A percentile compares a stretch with the other conserved stretches of the same genome.
Conservation (phyloP, 1,140 invertebrate genomes). For the Neodiprion fabricii region DNA sequence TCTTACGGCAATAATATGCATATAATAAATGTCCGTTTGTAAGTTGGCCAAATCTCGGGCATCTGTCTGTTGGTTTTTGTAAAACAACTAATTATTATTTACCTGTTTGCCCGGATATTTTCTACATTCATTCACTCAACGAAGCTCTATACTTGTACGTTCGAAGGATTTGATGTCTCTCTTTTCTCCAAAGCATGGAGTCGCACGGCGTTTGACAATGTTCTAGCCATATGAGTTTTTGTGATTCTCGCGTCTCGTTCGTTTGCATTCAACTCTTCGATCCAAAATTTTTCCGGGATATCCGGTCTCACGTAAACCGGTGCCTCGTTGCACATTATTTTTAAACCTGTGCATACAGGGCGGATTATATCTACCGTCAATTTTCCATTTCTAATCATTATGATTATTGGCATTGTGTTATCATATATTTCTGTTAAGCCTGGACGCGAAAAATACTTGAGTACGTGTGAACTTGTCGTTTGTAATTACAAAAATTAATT, state of each 20-base stretch:
- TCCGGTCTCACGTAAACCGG: slow-evolving; percentile 38
- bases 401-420: not conserved
- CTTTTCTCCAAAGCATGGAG: slow-evolving; percentile 36
- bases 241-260: slow-evolving; percentile 31
- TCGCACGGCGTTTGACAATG: slow-evolving; percentile 39
- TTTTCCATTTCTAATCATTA: slow-evolving; percentile 17
- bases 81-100: too few relatives aligned
- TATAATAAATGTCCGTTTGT: too few relatives aligned
- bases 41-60: too few relatives aligned
- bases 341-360: slow-evolving; percentile 33
- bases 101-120: not conserved
- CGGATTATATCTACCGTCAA: slow-evolving; percentile 14
- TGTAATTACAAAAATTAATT: not conserved
- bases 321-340: slow-evolving; percentile 41
- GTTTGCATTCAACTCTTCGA: slow-evolving; percentile 22
- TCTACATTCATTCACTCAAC: too few relatives aligned
- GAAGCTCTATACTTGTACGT: not conserved
- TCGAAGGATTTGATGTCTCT: slow-evolving; percentile 12
- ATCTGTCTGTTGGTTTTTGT: too few relatives aligned
- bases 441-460: not conserved
- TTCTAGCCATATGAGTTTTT: slow-evolving; percentile 37
- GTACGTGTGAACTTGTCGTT: not conserved
- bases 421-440: not conserved
- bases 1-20: too few relatives aligned
- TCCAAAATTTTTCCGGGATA: slow-evolving; percentile 30